Base-by-base conservation (phyloP, 2,113 vertebrate species). In the Lates calcarifer region DNA sequence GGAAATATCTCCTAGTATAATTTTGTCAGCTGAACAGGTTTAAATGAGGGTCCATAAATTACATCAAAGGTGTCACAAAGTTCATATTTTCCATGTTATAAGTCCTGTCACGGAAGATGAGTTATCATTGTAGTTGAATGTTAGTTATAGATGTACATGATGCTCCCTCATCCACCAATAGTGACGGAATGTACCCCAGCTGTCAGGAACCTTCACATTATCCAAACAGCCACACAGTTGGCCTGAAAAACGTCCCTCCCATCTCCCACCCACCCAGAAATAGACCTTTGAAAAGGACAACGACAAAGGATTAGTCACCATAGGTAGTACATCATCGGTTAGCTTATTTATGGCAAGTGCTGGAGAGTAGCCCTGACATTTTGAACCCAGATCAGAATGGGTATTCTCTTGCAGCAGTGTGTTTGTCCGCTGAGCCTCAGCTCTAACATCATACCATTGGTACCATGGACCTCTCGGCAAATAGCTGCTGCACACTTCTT, bases 401-500 rank as follows among this genome's bases (percentile, higher is more conserved):
- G 79, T 71, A 47, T 84, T 84, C 28, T 78, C 47, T 60, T 69
- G 78, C 72, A 53, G 62, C 43, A 26, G 63, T 49, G 71, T 81
- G 71, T 80, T 70, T 45, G 68, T 57, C 64, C 24, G 8, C 43
- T 41, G 5, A 72, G 79, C 57, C 80, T 69, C 12, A 24, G 49
- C 56, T 74, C 37, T 39, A 39, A 64, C 47, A 41, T 82, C 74
- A 83, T 93, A 95, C 90, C 96, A 92, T 97, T 96, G 91, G 94
- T 94, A 90, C 95, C 95, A 49, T 96, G 96, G 91, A 98, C 96
- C 92, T 98, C 97, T 92, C 93, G 95, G 92, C 96, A 95, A 94
- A 98, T 96, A 94, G 96, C 97, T 53, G 96, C 94, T 51, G 97
- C 97, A 90, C 95, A 94, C 89, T 96, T 95, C 92, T 96, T 98